Conservation (phyloP, 2,888 invertebrate genomes). For the Carterocephalus palaemon region DNA sequence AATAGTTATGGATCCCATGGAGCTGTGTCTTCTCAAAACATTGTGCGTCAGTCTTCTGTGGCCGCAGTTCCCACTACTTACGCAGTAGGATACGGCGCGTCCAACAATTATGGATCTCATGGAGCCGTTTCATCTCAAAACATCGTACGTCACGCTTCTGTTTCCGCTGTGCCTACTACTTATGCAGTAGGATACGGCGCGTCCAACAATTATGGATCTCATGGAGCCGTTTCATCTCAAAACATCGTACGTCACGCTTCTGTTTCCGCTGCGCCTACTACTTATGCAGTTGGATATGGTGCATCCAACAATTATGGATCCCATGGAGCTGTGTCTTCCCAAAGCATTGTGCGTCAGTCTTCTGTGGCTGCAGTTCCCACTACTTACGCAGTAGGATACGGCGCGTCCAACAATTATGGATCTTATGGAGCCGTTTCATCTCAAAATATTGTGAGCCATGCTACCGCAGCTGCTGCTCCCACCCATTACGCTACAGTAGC, state of each 20-base stretch:
- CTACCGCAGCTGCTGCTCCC: slow-evolving; percentile 39
- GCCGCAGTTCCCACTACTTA: slow-evolving; percentile 34
- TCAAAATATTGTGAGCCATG: slow-evolving; percentile 39
- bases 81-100: no score
- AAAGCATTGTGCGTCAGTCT: slow-evolving; percentile 52
- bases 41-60: slow-evolving; percentile 46
- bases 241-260: slow-evolving; percentile 26
- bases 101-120: no score
- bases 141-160: no score
- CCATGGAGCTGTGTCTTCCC: slow-evolving; percentile 53
- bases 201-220: slow-evolving; percentile 17
- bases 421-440: slow-evolving; percentile 27
- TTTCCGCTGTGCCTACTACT: not conserved
- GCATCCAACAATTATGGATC: slow-evolving; percentile 32
- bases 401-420: slow-evolving; percentile 19
- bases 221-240: slow-evolving; percentile 30
- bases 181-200: slow-evolving; percentile 5
- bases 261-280: not conserved
- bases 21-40: slow-evolving; percentile 57
- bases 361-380: slow-evolving; percentile 32
- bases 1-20: no score
- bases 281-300: slow-evolving; percentile 31
- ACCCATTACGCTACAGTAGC: slow-evolving; percentile 40
- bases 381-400: slow-evolving; percentile 9
- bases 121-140: no score